These are phyloP conservation scores for Drosophila leonis DNA, from an alignment of 2,888 invertebrate species.

Conservation along the genomic window DNA sequence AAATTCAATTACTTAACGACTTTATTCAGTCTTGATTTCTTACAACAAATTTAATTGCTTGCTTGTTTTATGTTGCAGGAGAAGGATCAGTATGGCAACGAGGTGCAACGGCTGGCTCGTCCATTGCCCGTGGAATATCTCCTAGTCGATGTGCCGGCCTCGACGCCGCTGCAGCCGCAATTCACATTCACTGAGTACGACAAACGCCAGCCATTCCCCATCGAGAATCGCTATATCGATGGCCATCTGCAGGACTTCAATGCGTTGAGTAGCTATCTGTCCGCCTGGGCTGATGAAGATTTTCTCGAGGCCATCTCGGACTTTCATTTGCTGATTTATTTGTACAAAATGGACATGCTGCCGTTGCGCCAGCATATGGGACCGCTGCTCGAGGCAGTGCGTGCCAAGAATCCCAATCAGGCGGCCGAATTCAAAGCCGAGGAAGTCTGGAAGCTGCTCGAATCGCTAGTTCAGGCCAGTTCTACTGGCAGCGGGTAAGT, in stretches of 20 bases:
- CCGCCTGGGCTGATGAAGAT: constrained; percentile 90
- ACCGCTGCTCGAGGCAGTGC: constrained; percentile 92
- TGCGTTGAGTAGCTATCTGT: constrained; percentile 91
- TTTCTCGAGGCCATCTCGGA: constrained; percentile 92
- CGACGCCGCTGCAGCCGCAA: constrained; percentile 92
- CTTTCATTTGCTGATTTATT: constrained; percentile 96
- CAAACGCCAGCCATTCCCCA: constrained; percentile 89
- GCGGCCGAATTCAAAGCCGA: constrained; percentile 92
- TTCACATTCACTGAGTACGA: constrained; percentile 89
- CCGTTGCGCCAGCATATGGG: constrained; percentile 92
- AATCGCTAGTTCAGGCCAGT: constrained; percentile 90
- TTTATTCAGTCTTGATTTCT: constrained; percentile 3
- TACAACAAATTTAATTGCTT: not conserved
- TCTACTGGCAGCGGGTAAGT: constrained; percentile 82
- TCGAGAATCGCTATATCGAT: constrained; percentile 92
- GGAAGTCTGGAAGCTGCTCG: constrained; percentile 95
- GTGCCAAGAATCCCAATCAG: constrained; percentile 88
- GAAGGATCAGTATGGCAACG: constrained; percentile 98
- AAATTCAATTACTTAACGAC: no score
- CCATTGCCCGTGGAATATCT: constrained; percentile 99
- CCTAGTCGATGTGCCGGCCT: constrained; percentile 97
- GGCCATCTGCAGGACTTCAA: constrained; percentile 93
- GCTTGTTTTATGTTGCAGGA: constrained; percentile 88
- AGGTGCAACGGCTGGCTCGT: constrained; percentile 95
- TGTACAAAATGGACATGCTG: constrained; percentile 96